These are phyloP conservation scores for Euwallacea fornicatus DNA, from an alignment of 1,140 invertebrate genomes.

Conservation along the genomic window DNA sequence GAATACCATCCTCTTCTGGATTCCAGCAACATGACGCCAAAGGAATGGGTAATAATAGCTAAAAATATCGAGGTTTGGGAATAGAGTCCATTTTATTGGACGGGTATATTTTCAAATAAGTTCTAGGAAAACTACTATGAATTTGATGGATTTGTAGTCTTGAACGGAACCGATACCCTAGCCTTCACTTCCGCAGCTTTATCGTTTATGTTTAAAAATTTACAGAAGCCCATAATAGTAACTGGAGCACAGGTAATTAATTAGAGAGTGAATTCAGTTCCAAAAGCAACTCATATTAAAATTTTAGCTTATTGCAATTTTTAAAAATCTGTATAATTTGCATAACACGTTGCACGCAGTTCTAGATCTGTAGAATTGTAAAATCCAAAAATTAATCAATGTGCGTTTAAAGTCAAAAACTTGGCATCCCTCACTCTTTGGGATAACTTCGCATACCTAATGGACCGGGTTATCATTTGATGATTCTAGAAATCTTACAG, in stretches of 20 bases:
- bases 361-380: neutral
- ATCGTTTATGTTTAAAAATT: constrained; percentile 94
- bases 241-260: constrained; percentile 81
- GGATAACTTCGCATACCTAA: too few species aligned
- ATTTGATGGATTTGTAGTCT: constrained; percentile 92
- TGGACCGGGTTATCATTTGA: too few species aligned
- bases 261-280: neutral
- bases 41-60: constrained; percentile 89
- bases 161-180: constrained; percentile 97
- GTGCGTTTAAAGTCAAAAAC: neutral
- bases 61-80: constrained; percentile 77
- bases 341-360: too few species aligned
- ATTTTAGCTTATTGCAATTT: too few species aligned
- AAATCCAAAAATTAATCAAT: constrained; percentile 16
- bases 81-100: neutral
- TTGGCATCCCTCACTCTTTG: too few species aligned
- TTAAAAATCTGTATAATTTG: too few species aligned
- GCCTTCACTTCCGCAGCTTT: constrained; percentile 93
- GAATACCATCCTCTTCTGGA: constrained; percentile 90
- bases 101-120: neutral
- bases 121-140: constrained; percentile 46
- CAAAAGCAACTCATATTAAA: neutral
- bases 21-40: constrained; percentile 90
- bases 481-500: too few species aligned
- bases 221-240: constrained; percentile 94